Percentiles rank a stretch among this genome's conserved stretches.
Evolutionary conservation across 1,140 invertebrate genomes (phyloP).

Genomic region (Bombus haemorrhoidalis): DNA sequence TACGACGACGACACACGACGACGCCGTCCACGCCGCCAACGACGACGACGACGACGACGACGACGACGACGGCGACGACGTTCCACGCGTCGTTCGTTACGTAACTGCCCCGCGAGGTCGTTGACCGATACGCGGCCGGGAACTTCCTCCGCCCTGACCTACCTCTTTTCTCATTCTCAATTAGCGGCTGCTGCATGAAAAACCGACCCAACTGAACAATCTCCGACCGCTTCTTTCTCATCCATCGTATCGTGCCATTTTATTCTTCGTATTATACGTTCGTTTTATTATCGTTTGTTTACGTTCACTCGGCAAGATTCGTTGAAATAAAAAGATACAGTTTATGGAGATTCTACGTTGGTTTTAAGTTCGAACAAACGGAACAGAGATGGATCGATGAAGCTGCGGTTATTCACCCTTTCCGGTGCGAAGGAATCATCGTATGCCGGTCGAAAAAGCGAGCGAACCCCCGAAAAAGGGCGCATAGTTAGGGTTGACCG

Average conservation of each 20-base stretch:
- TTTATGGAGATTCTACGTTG: not conserved
- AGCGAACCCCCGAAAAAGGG: not conserved
- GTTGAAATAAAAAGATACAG: not conserved
- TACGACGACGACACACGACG: conserved; percentile 48
- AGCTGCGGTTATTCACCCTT: conserved; percentile 23
- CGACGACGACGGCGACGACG: conserved; percentile 45
- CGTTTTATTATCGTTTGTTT: not conserved
- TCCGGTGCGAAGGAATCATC: not conserved
- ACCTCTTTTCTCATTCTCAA: conserved; percentile 50
- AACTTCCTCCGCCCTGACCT: conserved; percentile 67
- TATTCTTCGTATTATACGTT: not conserved
- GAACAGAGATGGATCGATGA: not conserved
- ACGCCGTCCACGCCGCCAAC: conserved; percentile 45
- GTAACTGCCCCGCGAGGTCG: conserved; percentile 72
- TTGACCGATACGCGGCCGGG: conserved; percentile 76
- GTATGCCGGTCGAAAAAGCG: not conserved
- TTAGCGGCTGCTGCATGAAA: conserved; percentile 28
- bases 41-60: conserved; percentile 46
- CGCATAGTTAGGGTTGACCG: not conserved
- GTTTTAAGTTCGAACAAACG: not conserved
- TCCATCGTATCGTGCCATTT: not conserved
- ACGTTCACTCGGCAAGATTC: not conserved
- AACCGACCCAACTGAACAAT: not conserved
- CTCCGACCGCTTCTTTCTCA: not conserved
- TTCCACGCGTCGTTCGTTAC: conserved; percentile 68